Conservation (phyloP, 92 coral and sea anemone genomes). For the Bergia sp. region DNA sequence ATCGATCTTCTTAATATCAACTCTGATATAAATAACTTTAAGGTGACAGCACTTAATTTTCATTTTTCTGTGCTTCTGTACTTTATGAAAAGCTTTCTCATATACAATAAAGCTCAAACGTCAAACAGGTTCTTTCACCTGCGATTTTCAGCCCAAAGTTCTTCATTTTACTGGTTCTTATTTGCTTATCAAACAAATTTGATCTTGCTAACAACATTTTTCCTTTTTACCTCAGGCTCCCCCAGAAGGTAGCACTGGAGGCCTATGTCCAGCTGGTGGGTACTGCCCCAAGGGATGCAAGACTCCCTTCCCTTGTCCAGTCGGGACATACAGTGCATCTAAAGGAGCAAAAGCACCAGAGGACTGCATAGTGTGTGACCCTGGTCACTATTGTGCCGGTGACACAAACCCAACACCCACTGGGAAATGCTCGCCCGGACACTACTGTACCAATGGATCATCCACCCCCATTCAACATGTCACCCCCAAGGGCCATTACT, state of each 20-base stretch:
- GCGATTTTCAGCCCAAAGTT: too few species aligned
- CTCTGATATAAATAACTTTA: too few species aligned
- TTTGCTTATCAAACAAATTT: background rate
- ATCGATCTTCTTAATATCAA: too few species aligned
- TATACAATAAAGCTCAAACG: too few species aligned
- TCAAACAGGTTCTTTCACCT: too few species aligned
- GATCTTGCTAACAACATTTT: background rate
- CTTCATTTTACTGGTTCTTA: background rate
- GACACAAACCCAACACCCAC: conserved; percentile 94
- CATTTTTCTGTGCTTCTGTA: too few species aligned
- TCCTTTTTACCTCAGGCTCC: conserved; percentile 77
- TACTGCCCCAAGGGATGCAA: conserved; percentile 97
- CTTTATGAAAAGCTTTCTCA: too few species aligned
- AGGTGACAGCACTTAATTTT: too few species aligned
- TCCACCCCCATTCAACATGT: conserved; percentile 85
- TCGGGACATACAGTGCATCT: conserved; percentile 90
- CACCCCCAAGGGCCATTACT: conserved; percentile 83
- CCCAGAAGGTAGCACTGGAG: conserved; percentile 97
- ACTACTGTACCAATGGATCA: conserved; percentile 88
- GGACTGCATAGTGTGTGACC: conserved; percentile 95
- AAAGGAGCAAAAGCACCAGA: conserved; percentile 95
- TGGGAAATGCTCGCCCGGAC: conserved; percentile 94
- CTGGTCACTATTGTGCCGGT: conserved; percentile 98
- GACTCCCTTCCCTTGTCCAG: conserved; percentile 90
- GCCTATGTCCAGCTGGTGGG: conserved; percentile 95